phyloP scores from a whole-genome alignment of 2,888 invertebrate genomes.

The Blomia tropicalis region DNA sequence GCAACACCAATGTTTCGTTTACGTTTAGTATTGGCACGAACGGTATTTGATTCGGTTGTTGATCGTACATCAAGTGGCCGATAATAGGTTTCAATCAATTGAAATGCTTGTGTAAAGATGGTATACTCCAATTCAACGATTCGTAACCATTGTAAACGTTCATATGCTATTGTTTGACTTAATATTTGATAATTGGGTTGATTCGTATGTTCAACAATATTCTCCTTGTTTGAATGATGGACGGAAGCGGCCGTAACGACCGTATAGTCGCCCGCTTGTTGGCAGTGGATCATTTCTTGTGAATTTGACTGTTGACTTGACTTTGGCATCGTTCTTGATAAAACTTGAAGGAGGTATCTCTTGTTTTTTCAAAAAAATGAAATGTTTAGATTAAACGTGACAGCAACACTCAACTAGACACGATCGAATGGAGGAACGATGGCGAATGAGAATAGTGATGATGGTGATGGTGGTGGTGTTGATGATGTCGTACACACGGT shows the following conservation, averaged over 20 bases:
- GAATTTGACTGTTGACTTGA: neutral
- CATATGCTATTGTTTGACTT: neutral
- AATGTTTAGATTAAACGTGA: too few species aligned
- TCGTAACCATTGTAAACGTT: neutral
- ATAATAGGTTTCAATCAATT: conserved; percentile 7
- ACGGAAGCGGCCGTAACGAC: neutral
- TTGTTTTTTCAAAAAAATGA: too few species aligned
- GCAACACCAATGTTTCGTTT: neutral
- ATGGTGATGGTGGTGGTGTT: too few species aligned
- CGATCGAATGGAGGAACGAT: too few species aligned
- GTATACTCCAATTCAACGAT: conserved; percentile 3
- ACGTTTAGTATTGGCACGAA: neutral
- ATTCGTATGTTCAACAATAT: neutral
- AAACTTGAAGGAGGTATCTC: too few species aligned
- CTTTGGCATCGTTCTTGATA: conserved; percentile 12
- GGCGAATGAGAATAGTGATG: too few species aligned
- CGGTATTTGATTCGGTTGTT: neutral
- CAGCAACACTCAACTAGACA: too few species aligned
- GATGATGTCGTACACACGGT: too few species aligned
- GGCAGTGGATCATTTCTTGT: conserved; percentile 4
- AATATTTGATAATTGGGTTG: neutral
- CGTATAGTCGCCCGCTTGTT: conserved; percentile 4
- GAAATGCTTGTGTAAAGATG: neutral
- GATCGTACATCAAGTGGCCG: neutral
- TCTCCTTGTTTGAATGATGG: neutral